These are phyloP conservation scores for Hylaea fasciaria DNA, from an alignment of 2,888 invertebrate genomes.

Conservation along the genomic window DNA sequence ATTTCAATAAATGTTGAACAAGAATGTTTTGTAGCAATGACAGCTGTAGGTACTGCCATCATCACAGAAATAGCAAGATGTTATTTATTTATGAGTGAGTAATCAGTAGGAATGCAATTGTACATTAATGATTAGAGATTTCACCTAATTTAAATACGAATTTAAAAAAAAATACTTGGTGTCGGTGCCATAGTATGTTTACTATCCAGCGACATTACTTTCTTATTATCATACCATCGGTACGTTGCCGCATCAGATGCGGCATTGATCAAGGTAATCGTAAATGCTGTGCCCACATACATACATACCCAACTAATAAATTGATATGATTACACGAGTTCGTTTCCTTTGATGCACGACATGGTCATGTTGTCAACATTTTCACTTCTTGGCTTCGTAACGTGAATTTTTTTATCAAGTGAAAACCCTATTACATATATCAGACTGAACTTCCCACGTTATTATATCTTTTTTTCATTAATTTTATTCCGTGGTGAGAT, in stretches of 20 bases:
- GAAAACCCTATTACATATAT: too few species aligned
- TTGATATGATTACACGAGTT: slow-evolving; percentile 26
- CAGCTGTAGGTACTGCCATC: slow-evolving; percentile 1
- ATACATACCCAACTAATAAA: slow-evolving; percentile 23
- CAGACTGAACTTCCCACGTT: too few species aligned
- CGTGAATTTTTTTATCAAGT: background rate
- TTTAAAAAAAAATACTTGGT: too few species aligned
- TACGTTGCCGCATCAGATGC: slow-evolving; percentile 38
- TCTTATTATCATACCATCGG: background rate
- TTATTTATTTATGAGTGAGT: background rate
- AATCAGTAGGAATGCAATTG: too few species aligned
- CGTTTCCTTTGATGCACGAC: slow-evolving; percentile 41
- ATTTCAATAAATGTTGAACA: slow-evolving; percentile 5
- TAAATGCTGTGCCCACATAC: slow-evolving; percentile 26
- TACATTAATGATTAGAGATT: too few species aligned
- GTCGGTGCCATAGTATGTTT: too few species aligned
- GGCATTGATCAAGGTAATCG: slow-evolving; percentile 62
- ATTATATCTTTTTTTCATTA: too few species aligned
- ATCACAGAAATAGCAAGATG: background rate
- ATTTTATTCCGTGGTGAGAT: too few species aligned
- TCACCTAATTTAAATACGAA: too few species aligned
- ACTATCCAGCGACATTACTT: slow-evolving; percentile 7
- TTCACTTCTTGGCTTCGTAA: background rate
- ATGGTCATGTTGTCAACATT: background rate
- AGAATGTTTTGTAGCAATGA: slow-evolving; percentile 3